Conservation (phyloP, 2,888 invertebrate genomes). For the Biston stratarius region DNA sequence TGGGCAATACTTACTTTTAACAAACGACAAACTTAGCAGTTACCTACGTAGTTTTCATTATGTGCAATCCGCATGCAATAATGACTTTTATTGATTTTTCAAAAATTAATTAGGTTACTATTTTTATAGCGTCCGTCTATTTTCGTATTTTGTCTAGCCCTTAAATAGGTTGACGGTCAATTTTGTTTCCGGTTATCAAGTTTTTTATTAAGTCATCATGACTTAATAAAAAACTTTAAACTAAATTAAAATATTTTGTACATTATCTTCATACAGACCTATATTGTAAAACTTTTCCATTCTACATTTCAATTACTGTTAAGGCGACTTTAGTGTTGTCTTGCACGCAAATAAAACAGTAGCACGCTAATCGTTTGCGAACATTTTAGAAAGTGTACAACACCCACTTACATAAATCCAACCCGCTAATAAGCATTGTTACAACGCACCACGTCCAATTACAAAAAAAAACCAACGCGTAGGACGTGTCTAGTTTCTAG, state of each 20-base stretch:
- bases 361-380: slow-evolving; percentile 57
- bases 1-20: slow-evolving; percentile 20
- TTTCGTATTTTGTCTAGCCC: no score
- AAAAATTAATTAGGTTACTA: not conserved
- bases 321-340: not conserved
- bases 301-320: not conserved
- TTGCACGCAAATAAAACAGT: slow-evolving; percentile 34
- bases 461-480: slow-evolving; percentile 16
- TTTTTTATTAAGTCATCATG: no score
- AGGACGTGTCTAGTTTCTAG: slow-evolving; percentile 9
- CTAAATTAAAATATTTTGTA: no score
- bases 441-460: slow-evolving; percentile 10
- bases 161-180: no score
- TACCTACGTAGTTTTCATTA: slow-evolving; percentile 27
- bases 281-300: not conserved
- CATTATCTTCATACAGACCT: no score
- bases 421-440: slow-evolving; percentile 31
- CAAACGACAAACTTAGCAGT: slow-evolving; percentile 14
- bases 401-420: slow-evolving; percentile 36
- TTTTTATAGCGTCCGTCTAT: no score
- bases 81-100: not conserved
- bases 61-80: not conserved
- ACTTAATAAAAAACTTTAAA: no score
- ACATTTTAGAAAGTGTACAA: slow-evolving; percentile 68
- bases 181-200: no score